Evolutionary conservation across 2,113 vertebrate species (phyloP).

Genomic region (Cercocebus atys): DNA sequence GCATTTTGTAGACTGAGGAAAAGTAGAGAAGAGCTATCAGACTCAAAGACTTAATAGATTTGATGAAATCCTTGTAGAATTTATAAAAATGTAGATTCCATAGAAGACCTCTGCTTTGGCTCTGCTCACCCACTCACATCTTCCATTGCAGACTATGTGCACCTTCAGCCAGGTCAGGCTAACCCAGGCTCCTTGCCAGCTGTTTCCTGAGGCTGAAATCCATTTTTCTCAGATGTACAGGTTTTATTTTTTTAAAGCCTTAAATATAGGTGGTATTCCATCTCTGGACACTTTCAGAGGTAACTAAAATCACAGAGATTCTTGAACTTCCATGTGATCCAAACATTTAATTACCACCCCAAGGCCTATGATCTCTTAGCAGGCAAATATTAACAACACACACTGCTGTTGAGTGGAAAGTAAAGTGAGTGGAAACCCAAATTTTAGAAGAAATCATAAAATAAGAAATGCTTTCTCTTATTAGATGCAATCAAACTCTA

Average conservation of each 20-base stretch:
- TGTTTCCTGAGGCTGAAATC: neutral
- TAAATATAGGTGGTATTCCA: neutral
- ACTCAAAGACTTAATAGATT: neutral
- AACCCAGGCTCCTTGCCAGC: accelerated
- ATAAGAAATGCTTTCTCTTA: neutral
- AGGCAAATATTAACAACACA: neutral
- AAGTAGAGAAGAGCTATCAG: neutral
- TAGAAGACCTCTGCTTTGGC: accelerated
- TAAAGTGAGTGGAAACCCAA: neutral
- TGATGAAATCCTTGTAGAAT: neutral
- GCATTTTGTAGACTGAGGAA: constrained; percentile 61
- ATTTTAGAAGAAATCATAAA: constrained; percentile 10
- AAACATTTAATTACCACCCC: neutral
- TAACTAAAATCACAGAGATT: neutral
- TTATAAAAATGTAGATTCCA: neutral
- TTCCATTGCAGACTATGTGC: neutral
- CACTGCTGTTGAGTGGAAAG: neutral
- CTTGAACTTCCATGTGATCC: neutral
- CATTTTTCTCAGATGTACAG: neutral
- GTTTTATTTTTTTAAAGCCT: neutral
- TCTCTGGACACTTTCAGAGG: neutral
- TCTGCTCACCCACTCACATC: accelerated
- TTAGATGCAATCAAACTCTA: neutral
- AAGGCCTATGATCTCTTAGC: neutral
- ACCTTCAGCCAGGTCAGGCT: neutral